A percentile compares a stretch with the other conserved stretches of the same genome.
Evolutionary conservation across 2,888 invertebrate species (phyloP).

Genomic region (Lasioglossum vierecki): DNA sequence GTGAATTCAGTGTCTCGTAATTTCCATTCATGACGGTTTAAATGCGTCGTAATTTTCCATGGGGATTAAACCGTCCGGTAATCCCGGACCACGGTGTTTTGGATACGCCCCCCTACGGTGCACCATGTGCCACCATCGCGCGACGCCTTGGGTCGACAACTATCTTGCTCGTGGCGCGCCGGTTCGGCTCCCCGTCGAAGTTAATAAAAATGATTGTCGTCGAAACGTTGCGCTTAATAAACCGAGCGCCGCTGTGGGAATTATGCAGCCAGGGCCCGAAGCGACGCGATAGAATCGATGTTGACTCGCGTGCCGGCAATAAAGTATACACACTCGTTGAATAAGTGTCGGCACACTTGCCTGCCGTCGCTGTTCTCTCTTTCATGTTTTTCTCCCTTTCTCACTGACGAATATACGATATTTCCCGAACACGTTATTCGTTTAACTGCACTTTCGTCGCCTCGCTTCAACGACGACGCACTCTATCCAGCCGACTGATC

Average conservation of each 20-base stretch:
- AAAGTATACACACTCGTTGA: not conserved
- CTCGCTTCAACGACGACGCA: not conserved
- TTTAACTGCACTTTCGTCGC: not conserved
- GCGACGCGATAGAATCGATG: not conserved
- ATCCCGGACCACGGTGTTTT: not conserved
- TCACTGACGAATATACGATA: not conserved
- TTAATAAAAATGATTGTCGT: not conserved
- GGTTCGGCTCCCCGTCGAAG: not conserved
- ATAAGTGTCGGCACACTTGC: not conserved
- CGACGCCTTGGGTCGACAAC: not conserved
- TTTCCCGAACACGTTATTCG: not conserved
- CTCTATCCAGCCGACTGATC: not conserved
- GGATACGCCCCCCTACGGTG: not conserved
- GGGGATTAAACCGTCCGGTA: constrained; percentile 2
- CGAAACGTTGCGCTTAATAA: constrained; percentile 2
- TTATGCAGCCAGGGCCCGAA: not conserved
- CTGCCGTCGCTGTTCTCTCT: not conserved
- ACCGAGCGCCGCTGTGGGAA: not conserved
- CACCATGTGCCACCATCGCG: not conserved
- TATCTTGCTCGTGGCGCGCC: not conserved
- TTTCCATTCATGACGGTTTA: constrained; percentile 8
- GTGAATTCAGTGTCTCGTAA: constrained; percentile 22
- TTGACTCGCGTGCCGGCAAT: constrained; percentile 1
- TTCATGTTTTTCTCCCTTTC: not conserved
- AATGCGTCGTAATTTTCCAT: constrained; percentile 8